Evolutionary conservation across 2,888 invertebrate species (phyloP), one percentile per base, ranked within the genome.

Genomic region (Hofmannophila pseudospretella): DNA sequence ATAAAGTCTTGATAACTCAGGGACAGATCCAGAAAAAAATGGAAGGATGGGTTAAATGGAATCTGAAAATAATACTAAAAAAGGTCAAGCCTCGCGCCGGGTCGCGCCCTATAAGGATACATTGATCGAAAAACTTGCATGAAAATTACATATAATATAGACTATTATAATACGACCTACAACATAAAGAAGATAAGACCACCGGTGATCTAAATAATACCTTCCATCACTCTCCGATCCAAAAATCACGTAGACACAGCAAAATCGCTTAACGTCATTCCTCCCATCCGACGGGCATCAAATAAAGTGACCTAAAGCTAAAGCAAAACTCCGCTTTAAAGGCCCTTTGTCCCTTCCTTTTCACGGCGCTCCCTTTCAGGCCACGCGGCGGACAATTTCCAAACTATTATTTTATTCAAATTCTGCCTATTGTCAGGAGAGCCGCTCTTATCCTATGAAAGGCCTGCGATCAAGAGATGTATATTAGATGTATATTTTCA

Each of bases 331-430:
- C 53, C 38, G 49, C 58, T 59, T 54, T 46, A 51, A 54, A 42
- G 45, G 51, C 61, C 52, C 64, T 70, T 70, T 65, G 68, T 36
- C 47, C 42, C 37, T 43, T 51, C 58, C 61, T 51, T 58, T 59
- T 51, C 42, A 36, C 32, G 37, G 10, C 36, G 34, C 32, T 34
- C 38, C 55, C 54, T 60, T 53, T 54, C 43, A 54, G 37, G 47
- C 60, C 63, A 67, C 65, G 55, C 60, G 63, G 58, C 54, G 56
- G 60, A 54, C 67, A 64, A 62, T 63, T 67, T 50, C 56, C 49
- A 54, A 69, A 75, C 74, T 77, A 77, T 76, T 76, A 77, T 80
- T 75, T 77, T 77, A 80, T 78, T 78, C 73, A 78, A 77, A 77
- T 75, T 63, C 58, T 36, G 40, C 45, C 65, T 58, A 61, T 74